Percentiles rank a stretch among this genome's conserved stretches.
Evolutionary conservation across 2,888 invertebrate genomes (phyloP).

Genomic region (Cantharis rufa): DNA sequence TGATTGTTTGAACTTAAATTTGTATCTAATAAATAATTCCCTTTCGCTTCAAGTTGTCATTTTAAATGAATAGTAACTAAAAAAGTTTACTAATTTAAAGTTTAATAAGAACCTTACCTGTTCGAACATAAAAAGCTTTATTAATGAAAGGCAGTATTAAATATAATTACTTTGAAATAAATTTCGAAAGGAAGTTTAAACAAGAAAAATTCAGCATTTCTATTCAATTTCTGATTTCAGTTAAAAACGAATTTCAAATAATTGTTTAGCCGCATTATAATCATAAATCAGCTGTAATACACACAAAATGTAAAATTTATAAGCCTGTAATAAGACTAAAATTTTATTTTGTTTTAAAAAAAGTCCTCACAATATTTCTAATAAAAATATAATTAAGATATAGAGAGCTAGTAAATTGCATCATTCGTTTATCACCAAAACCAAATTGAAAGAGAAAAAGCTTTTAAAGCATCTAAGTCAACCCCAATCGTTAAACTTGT

Average conservation of each 20-base stretch:
- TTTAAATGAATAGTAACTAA: not conserved
- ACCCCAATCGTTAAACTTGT: slow-evolving; percentile 25
- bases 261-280: not conserved
- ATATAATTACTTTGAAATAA: not conserved
- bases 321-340: too few relatives aligned
- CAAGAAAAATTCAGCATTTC: not conserved
- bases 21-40: not conserved
- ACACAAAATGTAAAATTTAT: too few relatives aligned
- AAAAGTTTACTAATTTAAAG: not conserved
- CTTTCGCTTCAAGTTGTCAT: not conserved
- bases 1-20: not conserved
- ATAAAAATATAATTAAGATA: slow-evolving; percentile 24
- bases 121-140: not conserved
- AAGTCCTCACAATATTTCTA: not conserved
- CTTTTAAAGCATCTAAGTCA: slow-evolving; percentile 26
- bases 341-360: not conserved
- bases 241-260: not conserved
- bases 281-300: too few relatives aligned
- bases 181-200: not conserved
- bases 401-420: slow-evolving; percentile 23
- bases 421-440: slow-evolving; percentile 26
- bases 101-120: not conserved
- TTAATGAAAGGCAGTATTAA: not conserved
- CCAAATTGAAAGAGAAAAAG: slow-evolving; percentile 28
- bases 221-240: not conserved